phyloP scores from a whole-genome alignment of 2,888 invertebrate species.

The Altica lythri region DNA sequence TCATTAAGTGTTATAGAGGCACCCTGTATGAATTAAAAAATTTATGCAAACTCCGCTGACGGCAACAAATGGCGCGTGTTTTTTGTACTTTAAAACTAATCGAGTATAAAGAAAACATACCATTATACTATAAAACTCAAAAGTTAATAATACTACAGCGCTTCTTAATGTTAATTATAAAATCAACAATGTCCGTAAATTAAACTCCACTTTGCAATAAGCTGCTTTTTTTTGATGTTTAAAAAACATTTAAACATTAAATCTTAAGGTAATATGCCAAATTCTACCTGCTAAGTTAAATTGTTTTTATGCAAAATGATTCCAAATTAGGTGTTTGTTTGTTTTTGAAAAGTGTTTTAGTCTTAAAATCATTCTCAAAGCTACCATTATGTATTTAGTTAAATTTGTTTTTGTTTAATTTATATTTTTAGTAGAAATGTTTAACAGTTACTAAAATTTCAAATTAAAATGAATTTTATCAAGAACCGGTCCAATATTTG shows the following conservation, averaged over 20 bases:
- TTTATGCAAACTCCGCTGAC: constrained; percentile 13
- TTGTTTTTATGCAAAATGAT: constrained; percentile 8
- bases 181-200: constrained; percentile 22
- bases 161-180: constrained; percentile 18
- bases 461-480: too few species aligned
- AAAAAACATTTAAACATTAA: constrained; percentile 24
- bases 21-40: neutral
- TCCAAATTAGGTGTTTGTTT: constrained; percentile 8
- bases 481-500: too few species aligned
- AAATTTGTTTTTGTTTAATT: too few species aligned
- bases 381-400: too few species aligned
- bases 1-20: neutral
- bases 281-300: neutral
- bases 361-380: too few species aligned
- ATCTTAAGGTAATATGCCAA: constrained; percentile 1
- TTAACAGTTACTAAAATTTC: too few species aligned
- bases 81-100: constrained; percentile 13
- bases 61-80: constrained; percentile 11
- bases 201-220: constrained; percentile 17
- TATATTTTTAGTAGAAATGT: too few species aligned
- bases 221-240: constrained; percentile 18
- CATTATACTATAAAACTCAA: constrained; percentile 12
- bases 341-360: constrained; percentile 3
- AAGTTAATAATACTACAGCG: constrained; percentile 9
- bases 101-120: constrained; percentile 15